phyloP scores from a whole-genome alignment of 1,140 invertebrate species.

The Drosophila pseudoananassae region DNA sequence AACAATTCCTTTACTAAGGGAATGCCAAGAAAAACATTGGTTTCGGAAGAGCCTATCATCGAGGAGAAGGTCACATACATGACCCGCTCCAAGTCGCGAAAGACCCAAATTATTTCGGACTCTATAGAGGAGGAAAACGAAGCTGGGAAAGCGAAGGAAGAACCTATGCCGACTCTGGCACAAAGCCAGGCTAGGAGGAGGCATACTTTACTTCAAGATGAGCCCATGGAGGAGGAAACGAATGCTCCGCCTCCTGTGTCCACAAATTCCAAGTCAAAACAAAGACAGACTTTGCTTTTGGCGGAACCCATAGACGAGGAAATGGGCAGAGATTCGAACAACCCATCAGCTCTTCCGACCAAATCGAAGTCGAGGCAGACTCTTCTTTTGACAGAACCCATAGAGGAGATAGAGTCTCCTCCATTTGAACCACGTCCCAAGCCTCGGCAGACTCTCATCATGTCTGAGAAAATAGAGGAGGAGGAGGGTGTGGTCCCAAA shows the following conservation, averaged over 20 bases:
- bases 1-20: not conserved
- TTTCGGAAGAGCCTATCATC: conserved; percentile 4
- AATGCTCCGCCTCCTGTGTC: not conserved
- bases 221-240: conserved; percentile 1
- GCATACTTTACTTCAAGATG: not conserved
- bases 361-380: conserved; percentile 16
- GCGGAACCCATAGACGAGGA: not conserved
- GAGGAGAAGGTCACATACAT: conserved; percentile 1
- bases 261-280: not conserved
- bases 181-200: not conserved
- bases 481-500: not conserved
- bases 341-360: not conserved
- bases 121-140: not conserved
- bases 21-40: not conserved
- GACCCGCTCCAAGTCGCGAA: not conserved
- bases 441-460: not conserved
- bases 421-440: not conserved
- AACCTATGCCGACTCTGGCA: not conserved
- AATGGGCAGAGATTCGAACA: not conserved
- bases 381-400: conserved; percentile 11
- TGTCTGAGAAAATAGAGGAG: not conserved
- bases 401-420: conserved; percentile 6
- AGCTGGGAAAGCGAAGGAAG: too few relatives aligned
- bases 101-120: conserved; percentile 1
- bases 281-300: not conserved